Evolutionary conservation across 2,113 vertebrate genomes (phyloP).

Genomic region (Argyrosomus japonicus): DNA sequence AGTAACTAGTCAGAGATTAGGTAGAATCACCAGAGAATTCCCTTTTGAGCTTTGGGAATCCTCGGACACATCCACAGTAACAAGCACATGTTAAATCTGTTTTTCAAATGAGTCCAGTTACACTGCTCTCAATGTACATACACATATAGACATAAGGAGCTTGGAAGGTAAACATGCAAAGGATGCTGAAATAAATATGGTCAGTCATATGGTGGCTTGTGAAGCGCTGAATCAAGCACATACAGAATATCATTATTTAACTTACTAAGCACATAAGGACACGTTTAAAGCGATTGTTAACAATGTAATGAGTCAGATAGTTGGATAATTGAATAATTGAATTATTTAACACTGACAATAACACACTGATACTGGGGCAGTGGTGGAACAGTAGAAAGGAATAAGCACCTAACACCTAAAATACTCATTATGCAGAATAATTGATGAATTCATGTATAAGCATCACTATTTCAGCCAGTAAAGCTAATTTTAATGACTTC

Average conservation of each 20-base stretch:
- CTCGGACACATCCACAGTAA: neutral
- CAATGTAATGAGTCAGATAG: neutral
- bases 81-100: no score
- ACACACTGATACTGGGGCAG: no score
- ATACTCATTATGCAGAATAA: neutral
- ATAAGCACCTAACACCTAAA: neutral
- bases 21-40: constrained; percentile 4
- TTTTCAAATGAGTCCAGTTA: neutral
- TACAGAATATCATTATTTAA: neutral
- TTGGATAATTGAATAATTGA: no score
- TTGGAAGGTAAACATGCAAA: no score
- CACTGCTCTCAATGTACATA: no score
- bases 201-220: neutral
- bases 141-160: no score
- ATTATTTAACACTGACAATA: no score
- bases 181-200: no score
- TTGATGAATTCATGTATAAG: no score
- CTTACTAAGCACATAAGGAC: neutral
- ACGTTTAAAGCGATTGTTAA: neutral
- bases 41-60: constrained; percentile 25
- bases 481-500: no score
- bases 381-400: neutral
- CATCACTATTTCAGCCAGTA: neutral
- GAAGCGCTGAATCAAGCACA: neutral
- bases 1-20: constrained; percentile 50